Base-by-base conservation (phyloP, 1,140 invertebrate genomes). In the Musca vetustissima region DNA sequence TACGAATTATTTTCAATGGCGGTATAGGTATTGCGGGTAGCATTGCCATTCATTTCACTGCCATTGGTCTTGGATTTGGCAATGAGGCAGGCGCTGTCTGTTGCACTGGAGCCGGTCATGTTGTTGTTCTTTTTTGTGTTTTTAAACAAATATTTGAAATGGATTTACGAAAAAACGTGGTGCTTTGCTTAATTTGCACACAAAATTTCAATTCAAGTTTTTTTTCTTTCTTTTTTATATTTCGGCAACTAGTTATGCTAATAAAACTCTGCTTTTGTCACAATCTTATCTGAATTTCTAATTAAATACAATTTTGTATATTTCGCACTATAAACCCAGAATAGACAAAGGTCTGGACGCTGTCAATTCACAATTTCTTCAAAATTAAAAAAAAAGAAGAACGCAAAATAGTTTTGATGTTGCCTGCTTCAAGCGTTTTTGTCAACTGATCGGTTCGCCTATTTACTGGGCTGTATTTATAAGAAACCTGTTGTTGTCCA, bases 1-100 rank as follows among this genome's bases (percentile, higher is more conserved):
- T 67, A 70, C 69, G 53, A 49, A 14, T 65, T 11, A 67, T 61
- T 67, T 53, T 70, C 69, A 36, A 52, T 66, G n/a, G 69, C 69
- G 4, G 65, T 70, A 59, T 70, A 70, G 17, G 53, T 50, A 55
- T 53, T 57, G 25, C 43, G 36, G 19, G 64, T 66, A 21, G 50
- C 53, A 21, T 66, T 66, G 36, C 22, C 25, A 22, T 59, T 69
- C 15, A 53, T 49, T 4, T 52, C 64, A 11, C 11, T 55, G 24
- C 64, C 65, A 49, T 66, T 67, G 43, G 25, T 64, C 14, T 15
- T 47, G 53, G 52, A 25, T 36, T 59, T 67, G 57, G 69, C 25
- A 47, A 70, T 48, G 14, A 69, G 52, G 19, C 52, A 47, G n/a
- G 17, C 32, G 25, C 55, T 43, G 36, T 43, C 65, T 15, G 50